These are phyloP conservation scores for Sorex araneus DNA, from an alignment of 2,113 vertebrate genomes.

Conservation along the genomic window DNA sequence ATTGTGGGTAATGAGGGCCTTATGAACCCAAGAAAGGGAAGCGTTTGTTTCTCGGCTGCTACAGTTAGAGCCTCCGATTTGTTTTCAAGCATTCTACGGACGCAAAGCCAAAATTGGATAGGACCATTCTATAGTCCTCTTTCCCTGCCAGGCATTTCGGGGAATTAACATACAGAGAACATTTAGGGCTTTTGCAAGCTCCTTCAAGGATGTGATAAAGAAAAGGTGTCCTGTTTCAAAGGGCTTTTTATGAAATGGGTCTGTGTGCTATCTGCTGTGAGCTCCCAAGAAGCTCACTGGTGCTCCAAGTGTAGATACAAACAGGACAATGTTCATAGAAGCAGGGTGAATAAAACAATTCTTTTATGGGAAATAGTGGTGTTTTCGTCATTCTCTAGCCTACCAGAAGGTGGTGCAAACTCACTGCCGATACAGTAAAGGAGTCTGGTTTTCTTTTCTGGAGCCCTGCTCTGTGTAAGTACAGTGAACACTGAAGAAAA, in stretches of 20 bases:
- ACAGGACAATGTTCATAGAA: slow-evolving; percentile 51
- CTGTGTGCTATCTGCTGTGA: slow-evolving; percentile 36
- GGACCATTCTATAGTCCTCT: slow-evolving; percentile 73
- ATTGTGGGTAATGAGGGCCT: slow-evolving; percentile 91
- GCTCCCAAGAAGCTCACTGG: slow-evolving; percentile 6
- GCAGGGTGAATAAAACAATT: slow-evolving; percentile 50
- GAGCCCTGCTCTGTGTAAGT: slow-evolving; percentile 27
- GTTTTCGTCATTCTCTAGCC: slow-evolving; percentile 77
- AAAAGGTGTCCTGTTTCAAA: slow-evolving; percentile 50
- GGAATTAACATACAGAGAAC: slow-evolving; percentile 49
- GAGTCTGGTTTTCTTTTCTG: background rate
- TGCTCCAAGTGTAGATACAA: slow-evolving; percentile 56
- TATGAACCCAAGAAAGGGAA: slow-evolving; percentile 89
- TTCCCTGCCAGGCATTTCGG: slow-evolving; percentile 65
- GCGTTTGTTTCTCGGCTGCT: slow-evolving; percentile 87
- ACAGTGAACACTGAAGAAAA: slow-evolving; percentile 29
- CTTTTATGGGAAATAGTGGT: slow-evolving; percentile 21
- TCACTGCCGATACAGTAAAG: slow-evolving; percentile 85
- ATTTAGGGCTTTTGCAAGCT: slow-evolving; percentile 45
- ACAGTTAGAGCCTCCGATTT: slow-evolving; percentile 84
- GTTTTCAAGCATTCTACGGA: slow-evolving; percentile 84
- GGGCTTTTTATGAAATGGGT: slow-evolving; percentile 45
- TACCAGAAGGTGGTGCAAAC: slow-evolving; percentile 95
- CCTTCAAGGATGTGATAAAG: slow-evolving; percentile 66
- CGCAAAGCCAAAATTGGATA: slow-evolving; percentile 81